Evolutionary conservation across 2,113 vertebrate genomes (phyloP), one percentile per base, ranked within the genome.

Genomic region (Otis tarda): DNA sequence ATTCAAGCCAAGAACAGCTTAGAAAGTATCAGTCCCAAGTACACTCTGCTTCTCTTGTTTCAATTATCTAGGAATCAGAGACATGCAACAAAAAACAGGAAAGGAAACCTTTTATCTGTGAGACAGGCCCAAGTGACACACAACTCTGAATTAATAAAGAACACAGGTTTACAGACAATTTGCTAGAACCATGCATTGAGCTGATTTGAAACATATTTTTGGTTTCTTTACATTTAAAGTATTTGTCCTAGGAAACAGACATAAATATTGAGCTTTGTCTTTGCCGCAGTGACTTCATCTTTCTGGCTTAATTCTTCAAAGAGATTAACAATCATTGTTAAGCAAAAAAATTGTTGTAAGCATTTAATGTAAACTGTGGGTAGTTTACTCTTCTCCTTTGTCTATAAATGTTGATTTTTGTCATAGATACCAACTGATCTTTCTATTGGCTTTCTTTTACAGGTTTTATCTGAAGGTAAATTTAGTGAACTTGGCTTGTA

Each of bases 51-150:
- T 94, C 85, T 90, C 85, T 50, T 81, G 52, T 93, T 97, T 97
- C 93, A 90, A 39, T 93, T 88, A 94, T 81, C 85, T 86, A 55
- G 89, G 94, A 93, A 92, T 84, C 81, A 91, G 88, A 94, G 47
- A 78, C 35, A 4, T 10, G 20, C 24, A 81, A 55, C 16, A 56
- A 77, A 68, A 18, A 63, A 53, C 23, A 78, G 68, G 43, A 91
- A 63, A 78, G 79, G 11, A 83, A 92, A 71, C 20, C 30, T 90
- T 92, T 87, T 78, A 53, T 45, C 64, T 84, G 8, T 49, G 49
- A 89, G 80, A 73, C 25, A 80, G 30, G 30, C 56, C 23, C 50
- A 64, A 50, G 47, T 57, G 65, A 71, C 30, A 33, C 30, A 76
- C 8, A 57, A 59, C 9, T 84, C 14, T 14, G 53, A 86, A 89